Evolutionary conservation across 2,888 invertebrate genomes (phyloP), one percentile per base, ranked within the genome.

Genomic region (Folsomia manolachei): DNA sequence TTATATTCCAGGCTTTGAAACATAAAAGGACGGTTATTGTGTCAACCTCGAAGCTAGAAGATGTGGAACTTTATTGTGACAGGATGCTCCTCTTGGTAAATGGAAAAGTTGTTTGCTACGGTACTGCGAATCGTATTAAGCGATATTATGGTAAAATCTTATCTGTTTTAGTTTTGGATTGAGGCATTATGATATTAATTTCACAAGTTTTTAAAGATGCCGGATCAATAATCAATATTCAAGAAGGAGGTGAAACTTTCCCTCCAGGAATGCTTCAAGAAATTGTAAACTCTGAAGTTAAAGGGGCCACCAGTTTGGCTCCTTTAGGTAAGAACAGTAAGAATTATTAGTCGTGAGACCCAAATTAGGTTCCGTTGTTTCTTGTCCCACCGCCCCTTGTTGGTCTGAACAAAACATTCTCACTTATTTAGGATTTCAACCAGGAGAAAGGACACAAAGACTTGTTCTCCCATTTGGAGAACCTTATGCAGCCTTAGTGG

Each of bases 51-150:
- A 75, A 63, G 11, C 26, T 75, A 7, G 74, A 77, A 18, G 77
- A 75, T 1, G 74, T 70, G 0, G 66, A 70, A 52, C 52, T 71
- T 14, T 77, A 74, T 52, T 65, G 71, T 0, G 77, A 77, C 53
- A 63, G 74, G 66, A 72, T 77, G 56, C 73, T 68, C 0, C 14
- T 74, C 1, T 27, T 77, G 21, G 70, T 73, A 39, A 67, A 70
- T n/a, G 75, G 77, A 52, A 77, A 72, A 60, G 21, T 75, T 2
- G 56, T 75, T 1, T 73, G 73, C 61, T 77, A 71, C 60, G 75
- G 74, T 26, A 70, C 67, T 1, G 71, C 76, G 1, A 19, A 62
- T 1, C 70, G 56, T 52, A 63, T 76, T 1, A 72, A 66, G 21
- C 14, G 68, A 25, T 63, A 69, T 51, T 74, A 71, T 51, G 74